These are phyloP conservation scores for Tapirus indicus DNA, from an alignment of 2,797 vertebrate species.

Conservation along the genomic window DNA sequence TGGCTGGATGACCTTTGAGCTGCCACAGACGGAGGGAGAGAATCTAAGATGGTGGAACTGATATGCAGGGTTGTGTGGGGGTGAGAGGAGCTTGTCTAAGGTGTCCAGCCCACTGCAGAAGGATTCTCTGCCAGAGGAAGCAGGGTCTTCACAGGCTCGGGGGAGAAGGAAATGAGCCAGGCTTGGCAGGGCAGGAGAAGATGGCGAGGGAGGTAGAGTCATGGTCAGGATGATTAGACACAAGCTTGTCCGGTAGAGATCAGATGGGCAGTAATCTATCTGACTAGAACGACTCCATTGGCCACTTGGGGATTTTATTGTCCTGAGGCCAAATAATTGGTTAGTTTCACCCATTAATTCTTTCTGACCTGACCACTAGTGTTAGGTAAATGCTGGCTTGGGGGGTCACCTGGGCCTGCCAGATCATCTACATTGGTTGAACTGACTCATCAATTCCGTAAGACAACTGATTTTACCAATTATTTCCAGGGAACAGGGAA, in stretches of 20 bases:
- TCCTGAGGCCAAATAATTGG: background rate
- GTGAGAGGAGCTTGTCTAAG: background rate
- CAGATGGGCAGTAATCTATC: background rate
- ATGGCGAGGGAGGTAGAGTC: background rate
- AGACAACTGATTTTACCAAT: background rate
- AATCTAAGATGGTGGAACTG: background rate
- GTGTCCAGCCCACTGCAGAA: background rate
- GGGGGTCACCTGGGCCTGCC: background rate
- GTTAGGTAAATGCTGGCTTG: background rate
- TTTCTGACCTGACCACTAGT: background rate
- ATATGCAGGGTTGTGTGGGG: background rate
- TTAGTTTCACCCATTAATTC: background rate
- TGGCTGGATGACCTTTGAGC: background rate
- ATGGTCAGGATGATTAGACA: background rate
- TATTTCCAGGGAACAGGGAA: background rate
- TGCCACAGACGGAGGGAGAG: background rate
- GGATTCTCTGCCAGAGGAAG: background rate
- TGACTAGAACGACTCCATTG: background rate
- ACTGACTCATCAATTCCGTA: background rate
- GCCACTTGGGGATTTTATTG: background rate
- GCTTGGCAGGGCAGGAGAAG: background rate
- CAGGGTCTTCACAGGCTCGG: background rate
- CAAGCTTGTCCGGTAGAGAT: background rate
- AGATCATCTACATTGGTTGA: background rate
- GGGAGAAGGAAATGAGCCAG: background rate